A percentile compares a stretch with the other conserved stretches of the same genome.
Evolutionary conservation across 2,888 invertebrate species (phyloP).

Genomic region (Corbicula japonica): DNA sequence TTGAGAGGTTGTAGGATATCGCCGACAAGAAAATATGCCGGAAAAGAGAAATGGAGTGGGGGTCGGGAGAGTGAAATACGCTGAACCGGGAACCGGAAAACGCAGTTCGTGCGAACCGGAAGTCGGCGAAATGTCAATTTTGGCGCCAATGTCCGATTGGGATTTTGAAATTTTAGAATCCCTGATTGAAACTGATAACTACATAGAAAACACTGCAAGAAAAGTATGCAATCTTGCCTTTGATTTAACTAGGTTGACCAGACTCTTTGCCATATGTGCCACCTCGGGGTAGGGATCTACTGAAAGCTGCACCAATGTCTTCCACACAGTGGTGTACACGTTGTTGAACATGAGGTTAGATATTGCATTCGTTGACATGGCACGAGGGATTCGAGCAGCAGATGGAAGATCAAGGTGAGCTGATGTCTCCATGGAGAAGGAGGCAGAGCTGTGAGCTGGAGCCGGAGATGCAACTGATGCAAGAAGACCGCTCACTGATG

Average conservation of each 20-base stretch:
- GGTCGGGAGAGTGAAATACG: no score
- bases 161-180: no score
- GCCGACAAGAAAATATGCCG: no score
- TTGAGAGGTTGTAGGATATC: no score
- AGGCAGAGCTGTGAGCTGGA: background rate
- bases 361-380: constrained; percentile 62
- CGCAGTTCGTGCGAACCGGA: no score
- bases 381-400: constrained; percentile 82
- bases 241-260: constrained; percentile 91
- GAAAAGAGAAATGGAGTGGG: no score
- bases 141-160: no score
- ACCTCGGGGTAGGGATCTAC: constrained; percentile 96
- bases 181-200: no score
- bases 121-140: no score
- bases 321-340: constrained; percentile 96
- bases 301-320: constrained; percentile 92
- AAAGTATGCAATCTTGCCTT: constrained; percentile 91
- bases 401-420: constrained; percentile 52
- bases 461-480: constrained; percentile 6
- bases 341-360: constrained; percentile 73
- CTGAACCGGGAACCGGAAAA: no score
- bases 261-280: constrained; percentile 91
- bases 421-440: constrained; percentile 65
- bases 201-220: no score
- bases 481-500: constrained; percentile 1